phyloP scores from a whole-genome alignment of 2,888 invertebrate species.

The Pseudanteris insignis region DNA sequence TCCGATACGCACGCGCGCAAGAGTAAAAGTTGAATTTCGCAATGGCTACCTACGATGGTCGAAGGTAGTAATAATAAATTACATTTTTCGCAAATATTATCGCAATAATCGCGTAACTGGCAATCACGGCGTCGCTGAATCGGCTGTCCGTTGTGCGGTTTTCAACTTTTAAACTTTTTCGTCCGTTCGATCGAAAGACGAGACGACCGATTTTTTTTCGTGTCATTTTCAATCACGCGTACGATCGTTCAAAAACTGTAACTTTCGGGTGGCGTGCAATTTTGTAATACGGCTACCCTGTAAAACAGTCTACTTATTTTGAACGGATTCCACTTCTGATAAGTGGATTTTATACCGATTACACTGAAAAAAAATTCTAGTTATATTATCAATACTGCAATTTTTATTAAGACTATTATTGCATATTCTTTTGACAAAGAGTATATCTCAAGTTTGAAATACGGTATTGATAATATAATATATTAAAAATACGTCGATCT shows the following conservation, averaged over 20 bases:
- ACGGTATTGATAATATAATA: no score
- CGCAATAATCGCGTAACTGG: conserved; percentile 43
- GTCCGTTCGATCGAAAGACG: conserved; percentile 9
- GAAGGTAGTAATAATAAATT: conserved; percentile 45
- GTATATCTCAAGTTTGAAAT: no score
- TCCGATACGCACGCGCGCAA: conserved; percentile 41
- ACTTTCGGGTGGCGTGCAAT: conserved; percentile 21
- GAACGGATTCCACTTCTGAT: no score
- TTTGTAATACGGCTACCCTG: conserved; percentile 12
- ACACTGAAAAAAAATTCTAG: no score
- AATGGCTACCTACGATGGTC: conserved; percentile 45
- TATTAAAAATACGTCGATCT: no score
- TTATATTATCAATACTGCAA: no score
- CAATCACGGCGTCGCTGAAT: conserved; percentile 32
- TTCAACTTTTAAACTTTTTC: conserved; percentile 38
- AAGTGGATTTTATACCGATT: no score
- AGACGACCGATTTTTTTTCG: conserved; percentile 18
- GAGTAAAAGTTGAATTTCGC: conserved; percentile 46
- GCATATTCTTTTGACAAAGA: no score
- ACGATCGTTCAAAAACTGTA: conserved; percentile 22
- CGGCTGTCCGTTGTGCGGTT: conserved; percentile 24
- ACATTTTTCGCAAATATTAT: conserved; percentile 46
- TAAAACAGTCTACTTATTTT: no score
- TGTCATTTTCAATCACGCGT: conserved; percentile 15
- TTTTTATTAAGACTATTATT: no score